Conservation (phyloP, 2,888 invertebrate genomes). For the Ormia ochracea region DNA sequence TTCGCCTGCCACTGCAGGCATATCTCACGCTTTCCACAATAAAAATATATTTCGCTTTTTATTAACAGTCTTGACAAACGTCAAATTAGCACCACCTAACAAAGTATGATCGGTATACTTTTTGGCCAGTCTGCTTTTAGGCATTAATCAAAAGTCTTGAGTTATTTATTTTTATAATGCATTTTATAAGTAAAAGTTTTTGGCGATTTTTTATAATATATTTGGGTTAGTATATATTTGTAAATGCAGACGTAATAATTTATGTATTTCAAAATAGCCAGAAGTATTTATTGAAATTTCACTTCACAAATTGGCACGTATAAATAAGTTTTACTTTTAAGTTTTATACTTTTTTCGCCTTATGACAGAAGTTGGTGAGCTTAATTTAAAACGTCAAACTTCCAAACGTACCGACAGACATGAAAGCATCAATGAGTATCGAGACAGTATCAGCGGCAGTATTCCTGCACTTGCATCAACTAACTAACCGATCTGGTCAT, state of each 20-base stretch:
- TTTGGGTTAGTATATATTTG: not conserved
- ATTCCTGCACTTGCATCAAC: conserved; percentile 48
- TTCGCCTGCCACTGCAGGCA: too few species aligned
- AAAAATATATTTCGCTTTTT: too few species aligned
- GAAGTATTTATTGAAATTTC: conserved; percentile 57
- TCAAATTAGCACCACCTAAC: conserved; percentile 31
- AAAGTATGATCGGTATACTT: conserved; percentile 11
- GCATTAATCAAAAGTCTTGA: not conserved
- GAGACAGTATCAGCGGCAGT: not conserved
- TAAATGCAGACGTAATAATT: conserved; percentile 21
- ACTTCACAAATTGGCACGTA: conserved; percentile 56
- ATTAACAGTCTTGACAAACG: not conserved
- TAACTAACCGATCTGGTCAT: conserved; percentile 56
- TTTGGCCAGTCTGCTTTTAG: not conserved
- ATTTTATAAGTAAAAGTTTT: conserved; percentile 13
- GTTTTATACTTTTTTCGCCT: not conserved
- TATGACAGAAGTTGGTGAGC: conserved; percentile 33
- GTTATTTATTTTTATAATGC: not conserved
- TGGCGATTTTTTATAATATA: not conserved
- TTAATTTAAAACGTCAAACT: not conserved
- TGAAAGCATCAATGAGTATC: not conserved
- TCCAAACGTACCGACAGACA: not conserved
- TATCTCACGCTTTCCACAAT: too few species aligned
- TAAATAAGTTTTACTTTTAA: conserved; percentile 17
- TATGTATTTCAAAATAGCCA: conserved; percentile 54